Base-by-base conservation (phyloP, 2,797 vertebrate species). In the Linurgus olivaceus region DNA sequence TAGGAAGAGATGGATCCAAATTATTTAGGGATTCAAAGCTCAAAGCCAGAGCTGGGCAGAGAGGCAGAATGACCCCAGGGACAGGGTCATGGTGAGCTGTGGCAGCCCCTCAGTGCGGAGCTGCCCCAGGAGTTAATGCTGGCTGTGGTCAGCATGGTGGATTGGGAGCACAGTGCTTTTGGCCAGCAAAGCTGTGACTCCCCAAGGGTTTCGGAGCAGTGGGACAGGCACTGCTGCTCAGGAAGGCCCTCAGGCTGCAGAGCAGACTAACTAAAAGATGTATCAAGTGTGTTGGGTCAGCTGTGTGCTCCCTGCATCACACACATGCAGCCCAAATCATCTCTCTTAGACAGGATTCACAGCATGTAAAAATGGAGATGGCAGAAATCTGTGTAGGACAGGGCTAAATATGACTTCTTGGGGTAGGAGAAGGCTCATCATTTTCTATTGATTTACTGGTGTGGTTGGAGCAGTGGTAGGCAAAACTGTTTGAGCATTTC, bases 71-170 rank as follows among this genome's bases (percentile, higher is more conserved):
- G 47, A 48, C 29, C 17, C 2, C 9, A 19, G 45, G 33, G 2
- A 5, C 29, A 5, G 14, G 8, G 52, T 13, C 4, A 11, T 1
- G 18, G 7, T 0, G 0, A 4, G 58, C 15, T 4, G 0, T 13
- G 18, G 44, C 47, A 59, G 13, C 17, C 6, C 12, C 23, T 58
- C 10, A 2, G 24, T 2, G 25, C 1, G 3, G 58, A 72, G 47
- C 54, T 78, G 47, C 1, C 3, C 21, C 2, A 2, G n/a, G 29
- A 66, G 13, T 15, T 54, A 26, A 13, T 21, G 28, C 44, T 72
- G 52, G 35, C 51, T 54, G 24, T 20, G 29, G 13, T 33, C 67
- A 48, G 38, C 17, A 4, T 1, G 0, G 23, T 1, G 7, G 11
- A 20, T 33, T 40, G 47, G 67, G 17, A 47, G 7, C 29, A 62